These are phyloP conservation scores for Drosophila ercepeae DNA, from an alignment of 1,140 invertebrate genomes.

Conservation along the genomic window DNA sequence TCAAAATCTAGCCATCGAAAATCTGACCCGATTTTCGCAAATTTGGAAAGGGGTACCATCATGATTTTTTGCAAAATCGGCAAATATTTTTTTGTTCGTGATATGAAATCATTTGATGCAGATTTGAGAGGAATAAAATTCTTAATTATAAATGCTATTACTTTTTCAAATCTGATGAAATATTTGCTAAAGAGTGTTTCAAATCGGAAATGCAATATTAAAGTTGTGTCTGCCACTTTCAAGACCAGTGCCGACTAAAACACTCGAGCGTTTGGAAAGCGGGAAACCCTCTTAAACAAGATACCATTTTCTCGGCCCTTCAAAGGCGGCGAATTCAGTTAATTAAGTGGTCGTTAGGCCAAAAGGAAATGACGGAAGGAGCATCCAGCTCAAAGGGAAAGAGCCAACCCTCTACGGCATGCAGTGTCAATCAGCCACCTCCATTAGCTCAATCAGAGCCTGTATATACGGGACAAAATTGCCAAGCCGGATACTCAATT, in stretches of 20 bases:
- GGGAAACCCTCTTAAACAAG: conserved; percentile 28
- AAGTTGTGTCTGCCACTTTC: neutral
- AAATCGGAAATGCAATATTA: too few species aligned
- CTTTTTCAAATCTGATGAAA: too few species aligned
- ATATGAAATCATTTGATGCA: too few species aligned
- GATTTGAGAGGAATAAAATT: too few species aligned
- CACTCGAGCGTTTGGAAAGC: neutral
- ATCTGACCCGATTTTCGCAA: too few species aligned
- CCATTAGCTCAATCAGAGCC: conserved; percentile 66
- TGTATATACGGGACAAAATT: conserved; percentile 10
- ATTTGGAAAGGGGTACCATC: too few species aligned
- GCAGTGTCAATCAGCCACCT: conserved; percentile 29
- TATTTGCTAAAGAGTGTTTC: too few species aligned
- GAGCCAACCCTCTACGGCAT: conserved; percentile 7
- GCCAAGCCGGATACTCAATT: conserved; percentile 53
- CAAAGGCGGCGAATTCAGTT: conserved; percentile 66
- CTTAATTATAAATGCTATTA: too few species aligned
- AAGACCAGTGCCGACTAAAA: neutral
- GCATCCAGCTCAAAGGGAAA: conserved; percentile 21
- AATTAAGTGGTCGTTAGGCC: conserved; percentile 58
- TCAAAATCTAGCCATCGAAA: too few species aligned
- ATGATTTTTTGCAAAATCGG: too few species aligned
- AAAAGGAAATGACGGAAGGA: neutral
- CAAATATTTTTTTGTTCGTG: too few species aligned
- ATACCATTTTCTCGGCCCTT: conserved; percentile 25